phyloP scores from a whole-genome alignment of 30 jellyfish, hydroid and myxozoan species.

The Aurelia aurita complex sp. Pacific region DNA sequence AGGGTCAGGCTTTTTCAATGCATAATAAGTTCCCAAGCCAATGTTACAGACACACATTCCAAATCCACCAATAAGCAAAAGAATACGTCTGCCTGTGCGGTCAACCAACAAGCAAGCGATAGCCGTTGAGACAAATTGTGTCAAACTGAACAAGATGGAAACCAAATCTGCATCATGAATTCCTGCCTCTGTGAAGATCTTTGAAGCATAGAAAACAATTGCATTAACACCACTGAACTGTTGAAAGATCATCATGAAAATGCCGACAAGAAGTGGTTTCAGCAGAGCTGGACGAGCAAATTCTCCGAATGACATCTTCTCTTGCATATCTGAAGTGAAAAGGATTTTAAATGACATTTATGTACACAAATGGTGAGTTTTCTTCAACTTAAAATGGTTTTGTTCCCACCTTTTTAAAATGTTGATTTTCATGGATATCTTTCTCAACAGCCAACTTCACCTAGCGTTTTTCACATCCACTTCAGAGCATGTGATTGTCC shows the following conservation, averaged over 20 bases:
- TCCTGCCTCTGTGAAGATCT: constrained; percentile 85
- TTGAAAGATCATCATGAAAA: constrained; percentile 92
- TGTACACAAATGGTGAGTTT: too few relatives aligned
- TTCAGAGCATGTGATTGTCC: too few relatives aligned
- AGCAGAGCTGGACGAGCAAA: constrained; percentile 71
- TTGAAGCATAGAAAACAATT: constrained; percentile 72
- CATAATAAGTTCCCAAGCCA: constrained; percentile 88
- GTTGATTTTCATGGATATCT: too few relatives aligned
- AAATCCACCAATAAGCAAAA: constrained; percentile 85
- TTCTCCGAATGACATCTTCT: constrained; percentile 73
- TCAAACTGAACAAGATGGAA: constrained; percentile 61
- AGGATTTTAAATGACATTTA: too few relatives aligned
- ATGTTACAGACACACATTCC: constrained; percentile 85
- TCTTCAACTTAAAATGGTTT: too few relatives aligned
- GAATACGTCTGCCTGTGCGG: constrained; percentile 85
- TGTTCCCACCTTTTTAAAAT: too few relatives aligned
- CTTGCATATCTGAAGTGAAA: constrained; percentile 81
- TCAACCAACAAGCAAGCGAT: constrained; percentile 96
- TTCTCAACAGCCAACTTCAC: too few relatives aligned
- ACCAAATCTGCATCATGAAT: constrained; percentile 58
- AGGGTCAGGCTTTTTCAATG: constrained; percentile 49
- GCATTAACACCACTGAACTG: constrained; percentile 98
- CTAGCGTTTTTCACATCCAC: too few relatives aligned
- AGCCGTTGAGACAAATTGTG: constrained; percentile 91
- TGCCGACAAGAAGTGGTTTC: constrained; percentile 80